These are phyloP conservation scores for Holacanthella duospinosa DNA, from an alignment of 2,888 invertebrate species.

Conservation along the genomic window DNA sequence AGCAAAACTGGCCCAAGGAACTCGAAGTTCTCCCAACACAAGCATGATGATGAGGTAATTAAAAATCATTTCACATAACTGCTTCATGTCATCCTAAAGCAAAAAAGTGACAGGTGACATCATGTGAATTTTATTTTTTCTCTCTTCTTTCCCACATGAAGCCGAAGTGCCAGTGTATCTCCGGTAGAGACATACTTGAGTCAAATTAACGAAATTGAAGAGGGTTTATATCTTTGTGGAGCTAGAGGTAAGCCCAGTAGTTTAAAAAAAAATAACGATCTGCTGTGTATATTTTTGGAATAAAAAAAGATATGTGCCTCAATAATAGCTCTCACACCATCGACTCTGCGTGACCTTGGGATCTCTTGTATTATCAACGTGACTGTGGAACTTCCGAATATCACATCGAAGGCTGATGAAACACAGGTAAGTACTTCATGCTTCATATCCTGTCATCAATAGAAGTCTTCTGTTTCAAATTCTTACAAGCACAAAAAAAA, in stretches of 20 bases:
- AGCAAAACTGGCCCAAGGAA: not conserved
- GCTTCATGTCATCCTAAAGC: no score
- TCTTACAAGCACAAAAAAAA: not conserved
- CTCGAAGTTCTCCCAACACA: not conserved
- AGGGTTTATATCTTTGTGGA: constrained; percentile 65
- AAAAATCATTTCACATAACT: no score
- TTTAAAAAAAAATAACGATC: no score
- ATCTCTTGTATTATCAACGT: constrained; percentile 71
- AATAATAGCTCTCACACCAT: not conserved
- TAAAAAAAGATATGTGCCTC: not conserved
- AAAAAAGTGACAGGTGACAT: not conserved
- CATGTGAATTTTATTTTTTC: not conserved
- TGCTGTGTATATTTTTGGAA: not conserved
- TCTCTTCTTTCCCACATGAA: not conserved
- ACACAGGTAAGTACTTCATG: not conserved
- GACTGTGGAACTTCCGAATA: constrained; percentile 63
- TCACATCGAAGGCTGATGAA: not conserved
- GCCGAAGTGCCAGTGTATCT: not conserved
- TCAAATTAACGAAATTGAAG: constrained; percentile 53
- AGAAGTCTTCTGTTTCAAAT: not conserved
- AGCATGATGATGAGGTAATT: constrained; percentile 4
- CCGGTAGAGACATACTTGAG: constrained; percentile 16
- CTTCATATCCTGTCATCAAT: not conserved
- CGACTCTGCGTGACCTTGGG: constrained; percentile 50
- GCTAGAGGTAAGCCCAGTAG: constrained; percentile 55